These are phyloP conservation scores for Vulpes vulpes DNA, from an alignment of 2,113 vertebrate genomes.

Conservation along the genomic window DNA sequence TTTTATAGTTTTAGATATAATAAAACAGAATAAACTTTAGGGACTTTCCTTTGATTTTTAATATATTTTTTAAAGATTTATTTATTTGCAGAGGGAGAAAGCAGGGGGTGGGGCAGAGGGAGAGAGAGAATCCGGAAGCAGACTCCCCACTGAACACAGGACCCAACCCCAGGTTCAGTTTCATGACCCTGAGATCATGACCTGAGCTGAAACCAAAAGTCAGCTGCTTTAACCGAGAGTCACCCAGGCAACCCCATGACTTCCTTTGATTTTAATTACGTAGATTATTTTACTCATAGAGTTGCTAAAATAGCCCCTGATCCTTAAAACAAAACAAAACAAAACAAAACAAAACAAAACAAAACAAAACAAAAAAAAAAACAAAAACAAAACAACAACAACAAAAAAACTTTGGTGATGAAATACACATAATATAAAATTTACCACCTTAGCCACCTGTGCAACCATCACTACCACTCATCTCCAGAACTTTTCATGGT, in stretches of 20 bases:
- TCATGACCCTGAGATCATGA: neutral
- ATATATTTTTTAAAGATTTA: neutral
- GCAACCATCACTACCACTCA: neutral
- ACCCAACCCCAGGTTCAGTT: neutral
- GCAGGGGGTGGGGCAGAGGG: neutral
- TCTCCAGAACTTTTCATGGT: neutral
- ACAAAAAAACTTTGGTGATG: neutral
- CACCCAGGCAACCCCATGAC: neutral
- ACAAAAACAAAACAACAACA: too few relatives aligned
- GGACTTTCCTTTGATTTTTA: neutral
- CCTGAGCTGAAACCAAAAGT: neutral
- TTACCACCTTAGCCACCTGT: neutral
- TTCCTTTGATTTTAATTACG: neutral
- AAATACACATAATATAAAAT: neutral
- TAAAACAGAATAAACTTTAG: neutral
- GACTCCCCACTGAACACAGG: neutral
- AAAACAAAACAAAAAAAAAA: neutral
- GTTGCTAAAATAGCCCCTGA: neutral
- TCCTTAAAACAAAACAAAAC: neutral
- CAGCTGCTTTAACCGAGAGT: neutral
- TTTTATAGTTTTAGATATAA: slow-evolving; percentile 18
- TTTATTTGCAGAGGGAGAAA: neutral
- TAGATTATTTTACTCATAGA: slow-evolving; percentile 19
- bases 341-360: neutral
- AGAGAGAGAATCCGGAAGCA: neutral